Base-by-base conservation (phyloP, 2,797 vertebrate genomes). In the Poeciliopsis gracilis region DNA sequence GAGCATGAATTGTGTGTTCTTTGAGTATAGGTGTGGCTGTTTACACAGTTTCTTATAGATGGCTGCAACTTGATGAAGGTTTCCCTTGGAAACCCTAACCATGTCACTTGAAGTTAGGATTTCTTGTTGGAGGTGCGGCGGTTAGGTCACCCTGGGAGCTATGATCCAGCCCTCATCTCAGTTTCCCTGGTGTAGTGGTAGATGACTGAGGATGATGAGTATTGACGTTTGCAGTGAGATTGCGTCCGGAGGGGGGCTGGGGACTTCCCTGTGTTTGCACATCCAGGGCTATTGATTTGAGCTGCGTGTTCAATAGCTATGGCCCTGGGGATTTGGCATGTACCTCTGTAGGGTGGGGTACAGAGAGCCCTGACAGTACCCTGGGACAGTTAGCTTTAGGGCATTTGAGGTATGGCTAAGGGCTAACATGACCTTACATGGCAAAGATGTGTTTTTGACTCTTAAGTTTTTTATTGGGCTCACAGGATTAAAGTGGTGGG, bases 161-260 rank as follows among this genome's bases (percentile, higher is more conserved):
- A 49, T 49, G 77, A 81, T 84, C 47, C 85, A 70, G 81, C 79
- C 82, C 84, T 88, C 76, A 59, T 87, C 90, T 91, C 88, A 79
- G 86, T 92, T 91, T 88, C 84, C 84, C 89, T 79, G 81, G 85
- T 55, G 67, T 77, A 77, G 81, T 13, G 23, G 77, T 89, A 87
- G 91, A 90, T 92, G 92, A 88, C 90, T 89, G 92, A 94, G 93
- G 92, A 91, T 91, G 94, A 94, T 93, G 93, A 93, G 87, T 93
- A 95, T 95, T 90, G 94, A 94, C 82, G 49, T 84, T 78, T 80
- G 91, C 90, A 93, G 92, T 86, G 91, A 93, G 90, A 93, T 94
- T 93, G 83, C 75, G 85, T 92, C 93, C 89, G 84, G 92, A 90
- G 90, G 91, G 75, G 92, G 91, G 93, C 86, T 82, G 89, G 87